phyloP scores from a whole-genome alignment of 2,797 vertebrate species.

The Chiroxiphia lanceolata region DNA sequence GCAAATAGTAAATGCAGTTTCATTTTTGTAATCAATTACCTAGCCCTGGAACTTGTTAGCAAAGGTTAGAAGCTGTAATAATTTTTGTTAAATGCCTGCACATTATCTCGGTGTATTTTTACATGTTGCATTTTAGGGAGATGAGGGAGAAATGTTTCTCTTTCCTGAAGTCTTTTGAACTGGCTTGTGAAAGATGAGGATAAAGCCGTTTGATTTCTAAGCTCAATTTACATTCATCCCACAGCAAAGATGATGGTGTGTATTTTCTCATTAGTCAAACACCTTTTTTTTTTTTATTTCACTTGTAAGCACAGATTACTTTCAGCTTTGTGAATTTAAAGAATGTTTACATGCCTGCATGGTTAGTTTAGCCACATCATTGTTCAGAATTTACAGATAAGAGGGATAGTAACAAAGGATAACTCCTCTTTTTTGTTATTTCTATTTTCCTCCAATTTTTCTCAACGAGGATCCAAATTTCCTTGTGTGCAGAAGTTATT shows the following conservation, averaged over 20 bases:
- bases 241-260: neutral
- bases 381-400: neutral
- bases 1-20: conserved; percentile 33
- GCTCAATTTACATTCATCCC: neutral
- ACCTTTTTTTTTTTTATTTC: neutral
- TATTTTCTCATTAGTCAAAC: neutral
- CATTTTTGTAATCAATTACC: conserved; percentile 42
- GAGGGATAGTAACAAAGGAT: neutral
- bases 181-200: neutral
- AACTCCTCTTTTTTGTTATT: neutral
- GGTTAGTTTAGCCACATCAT: neutral
- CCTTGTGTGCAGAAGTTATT: neutral
- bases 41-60: conserved; percentile 33
- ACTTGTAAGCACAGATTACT: neutral
- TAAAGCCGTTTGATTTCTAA: neutral
- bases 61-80: conserved; percentile 37
- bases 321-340: neutral
- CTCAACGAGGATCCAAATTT: neutral
- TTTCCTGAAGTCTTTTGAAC: neutral
- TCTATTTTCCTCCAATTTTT: neutral
- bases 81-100: neutral
- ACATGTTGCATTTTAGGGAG: neutral
- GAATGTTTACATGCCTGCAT: fast-evolving
- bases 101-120: neutral
- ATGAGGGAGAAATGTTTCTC: neutral